phyloP scores from a whole-genome alignment of 2,113 vertebrate species.

The Ciconia maguari region DNA sequence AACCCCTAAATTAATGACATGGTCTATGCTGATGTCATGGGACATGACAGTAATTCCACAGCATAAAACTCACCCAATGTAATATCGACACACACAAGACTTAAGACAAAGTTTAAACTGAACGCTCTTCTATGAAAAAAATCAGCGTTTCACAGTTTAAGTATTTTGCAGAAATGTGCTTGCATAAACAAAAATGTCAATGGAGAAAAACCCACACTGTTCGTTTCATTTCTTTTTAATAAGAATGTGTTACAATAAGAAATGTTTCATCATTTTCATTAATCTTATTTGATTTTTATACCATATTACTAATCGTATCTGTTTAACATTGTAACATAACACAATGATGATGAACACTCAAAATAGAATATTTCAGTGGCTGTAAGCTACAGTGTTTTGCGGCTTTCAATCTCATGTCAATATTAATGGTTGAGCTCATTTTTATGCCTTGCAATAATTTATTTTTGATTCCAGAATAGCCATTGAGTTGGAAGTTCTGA shows the following conservation, averaged over 20 bases:
- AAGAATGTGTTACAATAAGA: not conserved
- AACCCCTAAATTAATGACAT: not conserved
- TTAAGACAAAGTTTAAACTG: not conserved
- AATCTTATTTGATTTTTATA: not conserved
- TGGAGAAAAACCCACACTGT: not conserved
- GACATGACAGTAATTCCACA: not conserved
- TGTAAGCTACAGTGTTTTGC: not conserved
- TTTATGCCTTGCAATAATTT: not conserved
- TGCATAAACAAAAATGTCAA: not conserved
- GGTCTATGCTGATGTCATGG: not conserved
- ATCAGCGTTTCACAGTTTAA: not conserved
- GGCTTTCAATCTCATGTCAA: not conserved
- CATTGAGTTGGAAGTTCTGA: not conserved
- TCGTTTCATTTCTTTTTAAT: not conserved
- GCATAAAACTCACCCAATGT: not conserved
- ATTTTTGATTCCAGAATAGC: not conserved
- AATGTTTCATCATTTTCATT: not conserved
- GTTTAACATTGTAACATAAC: not conserved
- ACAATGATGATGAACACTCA: not conserved
- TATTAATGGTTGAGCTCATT: not conserved
- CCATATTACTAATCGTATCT: not conserved
- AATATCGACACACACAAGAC: not conserved
- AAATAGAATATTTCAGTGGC: not conserved
- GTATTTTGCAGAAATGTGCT: not conserved
- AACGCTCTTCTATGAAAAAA: not conserved